Base-by-base conservation (phyloP, 2,888 invertebrate genomes). In the Drosophila antonietae region DNA sequence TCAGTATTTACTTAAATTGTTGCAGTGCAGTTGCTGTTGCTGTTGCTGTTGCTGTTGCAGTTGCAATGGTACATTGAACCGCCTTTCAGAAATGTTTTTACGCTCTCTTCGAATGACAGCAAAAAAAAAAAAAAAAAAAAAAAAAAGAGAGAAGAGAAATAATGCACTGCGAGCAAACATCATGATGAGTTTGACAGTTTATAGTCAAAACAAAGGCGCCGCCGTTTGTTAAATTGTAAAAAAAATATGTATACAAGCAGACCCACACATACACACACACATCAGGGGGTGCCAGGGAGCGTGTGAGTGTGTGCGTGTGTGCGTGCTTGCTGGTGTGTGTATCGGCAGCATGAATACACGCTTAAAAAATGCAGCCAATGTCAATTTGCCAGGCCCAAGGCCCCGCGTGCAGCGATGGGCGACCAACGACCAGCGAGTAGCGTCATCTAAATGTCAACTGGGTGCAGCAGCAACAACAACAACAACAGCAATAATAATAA, bases 121-220 rank as follows among this genome's bases (percentile, higher is more conserved):
- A 44, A 58, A 20, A 44, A 58, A 56, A 18, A 49, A 37, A 47
- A 56, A 12, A 20, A 33, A 37, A 61, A 58, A 56, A 18, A 49
- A 37, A 47, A 56, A 12, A 20, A 33, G 33, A 61, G 51, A 9
- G 18, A 43, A 33, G 41, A 64, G 52, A 63, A 62, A 72, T 72
- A 80, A 76, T 81, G 78, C 81, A 79, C 66, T 68, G 68, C 62
- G 62, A 64, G 49, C 52, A 23, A 68, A 64, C 72, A 63, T 75
- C 76, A 85, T 83, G 83, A 77, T 77, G 85, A 78, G 65, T 82
- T 80, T 82, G 85, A 82, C 83, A 85, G 78, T 75, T 72, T 75
- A 71, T 75, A 70, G 77, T 81, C 81, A 75, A 83, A 86, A 90
- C 86, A 86, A 86, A 86, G 90, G 88, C 79, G 84, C 87, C 90